Conservation (phyloP, 2,888 invertebrate genomes). For the Ethmia dodecea region DNA sequence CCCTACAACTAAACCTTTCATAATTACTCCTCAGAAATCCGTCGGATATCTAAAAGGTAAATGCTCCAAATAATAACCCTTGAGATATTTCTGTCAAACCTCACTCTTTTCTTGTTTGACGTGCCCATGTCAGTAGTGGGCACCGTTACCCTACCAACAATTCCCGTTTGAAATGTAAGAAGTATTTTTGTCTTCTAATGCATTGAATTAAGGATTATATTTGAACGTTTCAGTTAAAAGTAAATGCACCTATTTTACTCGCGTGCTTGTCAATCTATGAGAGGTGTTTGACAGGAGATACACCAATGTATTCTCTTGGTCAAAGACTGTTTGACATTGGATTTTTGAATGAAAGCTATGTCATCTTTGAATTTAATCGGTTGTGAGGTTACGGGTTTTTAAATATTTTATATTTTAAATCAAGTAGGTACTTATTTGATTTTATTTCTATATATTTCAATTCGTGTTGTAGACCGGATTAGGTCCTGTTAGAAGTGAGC, state of each 20-base stretch:
- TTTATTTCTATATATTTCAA: too few species aligned
- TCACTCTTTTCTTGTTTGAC: conserved; percentile 29
- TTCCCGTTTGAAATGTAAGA: neutral
- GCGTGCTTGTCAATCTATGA: conserved; percentile 29
- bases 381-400: too few species aligned
- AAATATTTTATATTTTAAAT: too few species aligned
- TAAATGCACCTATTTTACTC: conserved; percentile 17
- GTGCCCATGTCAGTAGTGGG: conserved; percentile 22
- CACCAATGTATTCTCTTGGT: conserved; percentile 13
- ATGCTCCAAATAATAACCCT: conserved; percentile 25
- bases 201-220: neutral
- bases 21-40: conserved; percentile 12
- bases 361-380: neutral
- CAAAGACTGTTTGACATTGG: conserved; percentile 11
- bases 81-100: conserved; percentile 19
- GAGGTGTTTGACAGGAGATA: conserved; percentile 26
- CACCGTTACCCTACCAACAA: conserved; percentile 19
- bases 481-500: too few species aligned
- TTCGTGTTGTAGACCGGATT: too few species aligned
- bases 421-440: too few species aligned
- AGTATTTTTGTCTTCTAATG: neutral
- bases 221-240: neutral
- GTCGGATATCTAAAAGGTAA: conserved; percentile 14
- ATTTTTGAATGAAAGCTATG: conserved; percentile 1
- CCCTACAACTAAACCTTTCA: too few species aligned